These are phyloP conservation scores for Rynchops niger DNA, from an alignment of 2,113 vertebrate species.

Conservation along the genomic window DNA sequence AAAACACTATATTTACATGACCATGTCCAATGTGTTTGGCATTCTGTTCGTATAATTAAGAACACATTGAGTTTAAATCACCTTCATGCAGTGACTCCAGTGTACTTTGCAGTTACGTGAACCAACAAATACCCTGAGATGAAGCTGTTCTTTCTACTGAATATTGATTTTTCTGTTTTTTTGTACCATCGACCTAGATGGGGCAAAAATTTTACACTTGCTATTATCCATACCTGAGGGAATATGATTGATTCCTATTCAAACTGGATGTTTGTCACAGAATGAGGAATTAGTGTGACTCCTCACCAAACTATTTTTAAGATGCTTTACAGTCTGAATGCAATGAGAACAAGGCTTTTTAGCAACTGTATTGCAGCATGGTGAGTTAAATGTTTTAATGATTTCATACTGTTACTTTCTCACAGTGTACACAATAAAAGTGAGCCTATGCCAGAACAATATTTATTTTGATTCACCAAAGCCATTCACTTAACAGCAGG, in stretches of 20 bases:
- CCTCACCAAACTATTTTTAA: neutral
- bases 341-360: neutral
- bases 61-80: neutral
- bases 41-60: neutral
- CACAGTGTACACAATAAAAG: conserved; percentile 5
- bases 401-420: conserved; percentile 42
- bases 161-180: neutral
- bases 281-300: neutral
- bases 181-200: neutral
- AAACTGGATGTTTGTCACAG: neutral
- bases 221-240: neutral
- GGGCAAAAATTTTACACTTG: neutral
- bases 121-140: neutral
- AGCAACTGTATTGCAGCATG: neutral
- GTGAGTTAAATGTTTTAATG: conserved; percentile 35
- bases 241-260: neutral
- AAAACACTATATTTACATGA: neutral
- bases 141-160: neutral
- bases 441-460: conserved; percentile 9
- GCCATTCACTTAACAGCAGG: conserved; percentile 35
- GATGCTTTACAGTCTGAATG: neutral
- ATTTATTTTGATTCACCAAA: conserved; percentile 53
- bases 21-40: neutral
- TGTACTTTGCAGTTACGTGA: neutral
- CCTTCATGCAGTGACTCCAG: neutral